Conservation (phyloP, 2,113 vertebrate genomes). For the Solenodon paradoxus region DNA sequence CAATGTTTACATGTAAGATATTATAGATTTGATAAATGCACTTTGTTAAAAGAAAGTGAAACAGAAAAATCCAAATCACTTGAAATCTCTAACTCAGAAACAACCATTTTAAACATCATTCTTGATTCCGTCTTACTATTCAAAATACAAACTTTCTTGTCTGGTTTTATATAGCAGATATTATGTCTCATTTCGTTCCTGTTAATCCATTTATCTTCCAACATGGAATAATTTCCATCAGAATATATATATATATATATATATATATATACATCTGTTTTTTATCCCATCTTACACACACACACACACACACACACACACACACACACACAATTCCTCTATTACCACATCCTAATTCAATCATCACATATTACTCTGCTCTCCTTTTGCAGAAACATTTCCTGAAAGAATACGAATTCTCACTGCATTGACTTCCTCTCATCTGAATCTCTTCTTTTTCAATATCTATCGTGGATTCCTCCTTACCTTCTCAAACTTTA, state of each 20-base stretch:
- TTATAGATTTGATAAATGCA: background rate
- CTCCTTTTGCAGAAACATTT: background rate
- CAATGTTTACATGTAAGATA: too few relatives aligned
- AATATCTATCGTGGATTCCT: background rate
- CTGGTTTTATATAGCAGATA: background rate
- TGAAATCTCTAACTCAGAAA: background rate
- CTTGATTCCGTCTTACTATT: background rate
- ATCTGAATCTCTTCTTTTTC: background rate
- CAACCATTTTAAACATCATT: background rate
- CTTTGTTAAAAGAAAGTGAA: conserved; percentile 40
- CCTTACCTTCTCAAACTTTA: background rate
- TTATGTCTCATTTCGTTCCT: background rate
- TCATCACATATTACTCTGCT: background rate
- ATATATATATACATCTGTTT: too few relatives aligned
- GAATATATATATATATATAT: background rate
- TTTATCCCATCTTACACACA: conserved; percentile 4
- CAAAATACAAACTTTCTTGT: background rate
- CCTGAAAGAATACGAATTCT: background rate
- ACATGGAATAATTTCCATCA: background rate
- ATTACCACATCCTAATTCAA: background rate
- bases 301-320: background rate
- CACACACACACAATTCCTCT: background rate
- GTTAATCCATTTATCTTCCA: background rate
- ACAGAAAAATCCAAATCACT: background rate
- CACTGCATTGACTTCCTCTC: background rate